Evolutionary conservation across 2,888 invertebrate genomes (phyloP).

Genomic region (Nephrocerus scutellatus): DNA sequence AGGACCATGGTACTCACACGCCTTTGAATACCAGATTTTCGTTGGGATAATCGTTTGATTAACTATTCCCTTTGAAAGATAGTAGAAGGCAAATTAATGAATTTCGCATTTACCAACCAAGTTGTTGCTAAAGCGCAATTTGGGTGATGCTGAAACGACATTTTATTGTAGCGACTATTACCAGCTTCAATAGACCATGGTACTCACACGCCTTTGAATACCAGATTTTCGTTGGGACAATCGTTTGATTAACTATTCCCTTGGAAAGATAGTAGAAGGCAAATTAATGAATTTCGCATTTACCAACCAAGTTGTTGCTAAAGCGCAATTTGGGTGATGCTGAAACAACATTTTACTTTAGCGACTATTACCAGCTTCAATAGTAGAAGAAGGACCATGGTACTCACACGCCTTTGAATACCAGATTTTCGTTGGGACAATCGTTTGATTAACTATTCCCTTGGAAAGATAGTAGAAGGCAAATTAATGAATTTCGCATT

Average conservation of each 20-base stretch:
- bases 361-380: no score
- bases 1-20: no score
- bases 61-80: constrained; percentile 38
- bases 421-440: constrained; percentile 46
- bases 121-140: constrained; percentile 13
- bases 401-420: constrained; percentile 50
- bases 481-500: constrained; percentile 42
- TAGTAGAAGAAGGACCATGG: no score
- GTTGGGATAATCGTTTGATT: constrained; percentile 22
- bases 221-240: constrained; percentile 17
- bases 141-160: constrained; percentile 29
- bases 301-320: constrained; percentile 17
- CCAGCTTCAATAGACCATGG: no score
- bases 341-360: constrained; percentile 7
- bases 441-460: constrained; percentile 14
- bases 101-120: constrained; percentile 29
- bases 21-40: constrained; percentile 55
- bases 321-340: constrained; percentile 16
- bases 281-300: constrained; percentile 15
- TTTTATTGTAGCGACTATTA: no score
- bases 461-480: constrained; percentile 49
- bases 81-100: constrained; percentile 50
- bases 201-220: constrained; percentile 7
- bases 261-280: constrained; percentile 17
- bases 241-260: constrained; percentile 4